Base-by-base conservation (phyloP, 1,140 invertebrate species). In the Uloborus diversus region DNA sequence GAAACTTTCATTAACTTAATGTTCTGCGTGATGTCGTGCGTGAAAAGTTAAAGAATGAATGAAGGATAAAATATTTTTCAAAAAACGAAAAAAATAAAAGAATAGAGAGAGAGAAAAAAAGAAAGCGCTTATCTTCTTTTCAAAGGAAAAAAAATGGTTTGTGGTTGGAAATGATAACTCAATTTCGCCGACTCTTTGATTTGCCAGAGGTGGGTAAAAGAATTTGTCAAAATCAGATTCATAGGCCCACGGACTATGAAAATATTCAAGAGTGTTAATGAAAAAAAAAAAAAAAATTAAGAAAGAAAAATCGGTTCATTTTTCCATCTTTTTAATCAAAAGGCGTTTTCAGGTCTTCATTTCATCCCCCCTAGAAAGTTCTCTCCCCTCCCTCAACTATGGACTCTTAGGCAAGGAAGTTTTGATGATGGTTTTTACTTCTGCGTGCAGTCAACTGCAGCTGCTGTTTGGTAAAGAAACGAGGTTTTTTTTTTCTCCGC, bases 391-490 rank as follows among this genome's bases (percentile, higher is more conserved):
- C 51, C 20, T 37, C 23, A n/a, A 17, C 62, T 14, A 7, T 17
- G 23, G 14, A 61, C 23, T 32, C 20, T n/a, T 37, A 14, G 28
- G n/a, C 23, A 28, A 57, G 33, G 56, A 75, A 75, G n/a, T 75
- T 75, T 64, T 75, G 71, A 70, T 75, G 59, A 75, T 51, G 71
- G 71, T 64, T 75, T 49, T 51, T 64, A 30, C 56, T 75, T 51
- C n/a, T 33, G 71, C 71, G 71, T 75, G 71, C 71, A 75, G 71
- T 75, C 71, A 75, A 51, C n/a, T 32, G 30, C 71, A 75, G 57
- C 57, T 75, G 71, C 20, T 47, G 37, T 75, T 75, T 75, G 11
- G 59, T 23, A 49, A 73, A 73, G 42, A 64, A 64, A 37, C 13
- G 32, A 32, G 47, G 42, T 25, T 3, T 53, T 23, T 68, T 20